phyloP scores from a whole-genome alignment of 2,113 vertebrate genomes.

The Archocentrus centrarchus region DNA sequence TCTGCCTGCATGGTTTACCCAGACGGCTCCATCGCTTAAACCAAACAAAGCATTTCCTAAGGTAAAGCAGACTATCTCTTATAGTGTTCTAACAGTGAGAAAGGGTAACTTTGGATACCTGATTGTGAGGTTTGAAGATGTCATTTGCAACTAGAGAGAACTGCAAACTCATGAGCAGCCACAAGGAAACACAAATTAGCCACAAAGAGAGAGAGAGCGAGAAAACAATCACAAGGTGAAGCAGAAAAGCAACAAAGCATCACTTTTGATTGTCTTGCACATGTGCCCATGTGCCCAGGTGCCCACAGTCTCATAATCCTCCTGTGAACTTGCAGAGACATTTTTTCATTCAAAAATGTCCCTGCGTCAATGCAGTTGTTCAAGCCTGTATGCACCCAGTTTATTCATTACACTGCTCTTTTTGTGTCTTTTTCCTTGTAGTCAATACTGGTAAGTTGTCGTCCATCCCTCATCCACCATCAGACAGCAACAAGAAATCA shows the following conservation, averaged over 20 bases:
- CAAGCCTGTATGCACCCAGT: background rate
- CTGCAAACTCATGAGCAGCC: background rate
- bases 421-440: slow-evolving; percentile 85
- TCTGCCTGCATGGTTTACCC: background rate
- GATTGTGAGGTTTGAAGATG: background rate
- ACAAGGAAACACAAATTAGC: background rate
- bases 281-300: background rate
- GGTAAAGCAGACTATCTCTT: background rate
- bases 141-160: background rate
- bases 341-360: background rate
- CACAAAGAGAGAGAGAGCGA: background rate
- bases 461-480: slow-evolving; percentile 85
- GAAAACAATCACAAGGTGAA: background rate
- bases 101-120: background rate
- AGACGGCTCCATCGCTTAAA: background rate
- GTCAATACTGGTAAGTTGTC: slow-evolving; percentile 98
- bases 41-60: background rate
- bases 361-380: slow-evolving; percentile 19
- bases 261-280: too few relatives aligned
- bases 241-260: background rate
- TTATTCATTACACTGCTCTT: slow-evolving; percentile 67
- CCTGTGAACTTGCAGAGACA: background rate
- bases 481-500: slow-evolving; percentile 83
- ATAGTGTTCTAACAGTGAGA: rapidly evolving
- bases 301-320: background rate